Conservation (phyloP, 2,888 invertebrate species). For the Blera fallax region DNA sequence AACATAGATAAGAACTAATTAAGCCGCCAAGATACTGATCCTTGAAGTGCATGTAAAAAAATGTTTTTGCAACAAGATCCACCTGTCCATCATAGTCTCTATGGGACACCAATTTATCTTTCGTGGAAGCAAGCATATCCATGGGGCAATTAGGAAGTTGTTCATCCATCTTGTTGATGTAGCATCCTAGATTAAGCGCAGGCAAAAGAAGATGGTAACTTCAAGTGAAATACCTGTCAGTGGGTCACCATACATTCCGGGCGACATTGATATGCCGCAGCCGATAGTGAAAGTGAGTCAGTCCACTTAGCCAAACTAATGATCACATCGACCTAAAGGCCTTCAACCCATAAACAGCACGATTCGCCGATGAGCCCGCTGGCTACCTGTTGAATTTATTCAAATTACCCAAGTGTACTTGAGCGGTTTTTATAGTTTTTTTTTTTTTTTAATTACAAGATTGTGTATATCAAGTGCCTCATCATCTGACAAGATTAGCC, state of each 20-base stretch:
- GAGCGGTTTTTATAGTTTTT: slow-evolving; percentile 13
- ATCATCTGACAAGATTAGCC: slow-evolving; percentile 7
- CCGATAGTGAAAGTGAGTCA: slow-evolving; percentile 24
- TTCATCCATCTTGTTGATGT: neutral
- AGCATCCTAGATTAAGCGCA: neutral
- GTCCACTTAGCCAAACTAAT: slow-evolving; percentile 3
- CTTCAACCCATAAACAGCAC: slow-evolving; percentile 31
- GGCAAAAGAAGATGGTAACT: too few relatives aligned
- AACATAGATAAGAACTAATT: slow-evolving; percentile 30
- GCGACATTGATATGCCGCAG: neutral
- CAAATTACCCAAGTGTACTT: slow-evolving; percentile 37
- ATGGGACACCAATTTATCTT: neutral
- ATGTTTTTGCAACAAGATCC: neutral
- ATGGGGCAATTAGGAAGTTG: slow-evolving; percentile 1
- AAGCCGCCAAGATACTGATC: slow-evolving; percentile 8
- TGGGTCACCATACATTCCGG: neutral
- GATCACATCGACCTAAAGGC: slow-evolving; percentile 21
- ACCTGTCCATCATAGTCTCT: slow-evolving; percentile 23
- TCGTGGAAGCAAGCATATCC: neutral
- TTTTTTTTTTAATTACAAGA: slow-evolving; percentile 14
- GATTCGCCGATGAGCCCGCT: too few relatives aligned
- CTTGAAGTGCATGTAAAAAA: neutral
- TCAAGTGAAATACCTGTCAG: neutral
- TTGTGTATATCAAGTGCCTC: neutral
- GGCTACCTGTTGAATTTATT: slow-evolving; percentile 21